Conservation (phyloP, 2,888 invertebrate species). For the Halictus ligatus region DNA sequence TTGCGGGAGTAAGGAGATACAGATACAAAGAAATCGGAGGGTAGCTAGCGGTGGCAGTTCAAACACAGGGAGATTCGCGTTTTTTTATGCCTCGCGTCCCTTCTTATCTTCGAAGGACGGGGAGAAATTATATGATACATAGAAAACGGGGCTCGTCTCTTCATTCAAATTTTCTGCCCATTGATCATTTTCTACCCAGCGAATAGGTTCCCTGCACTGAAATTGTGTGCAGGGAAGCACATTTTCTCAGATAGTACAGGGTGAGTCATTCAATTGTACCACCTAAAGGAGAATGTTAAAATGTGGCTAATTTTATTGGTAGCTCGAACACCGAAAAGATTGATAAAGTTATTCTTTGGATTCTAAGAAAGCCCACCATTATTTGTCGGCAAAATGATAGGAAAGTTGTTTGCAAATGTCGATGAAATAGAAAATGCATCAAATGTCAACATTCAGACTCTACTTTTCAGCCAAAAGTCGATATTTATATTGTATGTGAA, state of each 20-base stretch:
- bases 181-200: background rate
- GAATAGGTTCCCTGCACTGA: background rate
- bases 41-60: background rate
- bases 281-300: no score
- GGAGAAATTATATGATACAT: background rate
- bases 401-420: no score
- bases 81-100: constrained; percentile 7
- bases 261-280: no score
- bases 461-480: no score
- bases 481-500: no score
- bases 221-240: background rate
- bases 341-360: no score
- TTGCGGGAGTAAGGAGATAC: background rate
- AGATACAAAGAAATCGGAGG: background rate
- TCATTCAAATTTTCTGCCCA: background rate
- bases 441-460: no score
- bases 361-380: no score
- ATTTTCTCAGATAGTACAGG: background rate
- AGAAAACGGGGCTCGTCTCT: background rate
- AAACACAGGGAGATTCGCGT: constrained; percentile 7
- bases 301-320: no score
- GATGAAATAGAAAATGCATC: no score
- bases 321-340: no score
- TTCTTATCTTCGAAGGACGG: background rate
- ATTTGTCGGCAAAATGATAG: no score